Evolutionary conservation across 2,113 vertebrate species (phyloP).

Genomic region (Microtus montanus): DNA sequence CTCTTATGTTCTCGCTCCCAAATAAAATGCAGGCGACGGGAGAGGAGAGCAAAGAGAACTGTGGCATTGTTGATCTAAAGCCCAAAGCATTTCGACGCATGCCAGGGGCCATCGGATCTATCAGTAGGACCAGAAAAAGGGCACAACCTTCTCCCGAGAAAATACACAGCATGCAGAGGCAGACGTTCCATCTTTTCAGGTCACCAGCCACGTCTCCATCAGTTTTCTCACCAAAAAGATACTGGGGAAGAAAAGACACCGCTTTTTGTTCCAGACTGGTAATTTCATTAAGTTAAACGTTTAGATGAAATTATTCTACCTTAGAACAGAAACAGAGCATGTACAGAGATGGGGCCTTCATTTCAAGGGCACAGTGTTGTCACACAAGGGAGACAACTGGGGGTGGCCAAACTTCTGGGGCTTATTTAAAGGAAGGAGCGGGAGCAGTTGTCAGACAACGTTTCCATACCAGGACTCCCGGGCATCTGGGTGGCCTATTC

Average conservation of each 20-base stretch:
- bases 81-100: not conserved
- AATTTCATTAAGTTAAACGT: slow-evolving; percentile 59
- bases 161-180: slow-evolving; percentile 23
- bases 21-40: slow-evolving; percentile 44
- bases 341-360: slow-evolving; percentile 30
- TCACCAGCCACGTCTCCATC: slow-evolving; percentile 39
- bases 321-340: not conserved
- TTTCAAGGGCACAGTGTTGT: slow-evolving; percentile 39
- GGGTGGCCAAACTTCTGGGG: not conserved
- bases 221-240: slow-evolving; percentile 52
- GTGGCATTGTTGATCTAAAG: slow-evolving; percentile 41
- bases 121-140: slow-evolving; percentile 1
- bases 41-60: not conserved
- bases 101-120: slow-evolving; percentile 13
- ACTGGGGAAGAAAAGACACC: slow-evolving; percentile 55
- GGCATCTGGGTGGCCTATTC: slow-evolving; percentile 69
- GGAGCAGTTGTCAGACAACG: slow-evolving; percentile 47
- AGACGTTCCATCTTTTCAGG: slow-evolving; percentile 72
- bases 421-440: slow-evolving; percentile 46
- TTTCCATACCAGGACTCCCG: slow-evolving; percentile 54
- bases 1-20: slow-evolving; percentile 27
- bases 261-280: not conserved
- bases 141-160: slow-evolving; percentile 53
- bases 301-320: not conserved
- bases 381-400: not conserved